phyloP scores from a whole-genome alignment of 30 jellyfish, hydroid and myxozoan species.

The Haliclystus octoradiatus region DNA sequence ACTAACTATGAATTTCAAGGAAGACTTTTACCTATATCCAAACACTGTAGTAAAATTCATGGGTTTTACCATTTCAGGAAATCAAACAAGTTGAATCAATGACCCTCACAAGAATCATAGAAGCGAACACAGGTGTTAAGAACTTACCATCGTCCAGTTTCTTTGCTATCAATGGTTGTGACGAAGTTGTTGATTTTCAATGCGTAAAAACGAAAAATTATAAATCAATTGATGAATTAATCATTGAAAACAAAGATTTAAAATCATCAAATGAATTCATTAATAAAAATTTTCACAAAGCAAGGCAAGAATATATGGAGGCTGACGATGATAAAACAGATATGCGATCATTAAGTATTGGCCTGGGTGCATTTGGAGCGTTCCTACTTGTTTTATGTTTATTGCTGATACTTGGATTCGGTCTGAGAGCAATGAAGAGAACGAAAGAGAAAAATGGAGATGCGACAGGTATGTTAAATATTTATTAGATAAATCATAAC shows the following conservation, averaged over 20 bases:
- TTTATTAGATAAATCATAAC: no score
- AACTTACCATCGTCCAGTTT: constrained; percentile 5
- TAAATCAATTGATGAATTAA: no score
- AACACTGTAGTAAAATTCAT: no score
- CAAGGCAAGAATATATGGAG: neutral
- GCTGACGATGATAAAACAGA: neutral
- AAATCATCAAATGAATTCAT: neutral
- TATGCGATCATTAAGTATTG: neutral
- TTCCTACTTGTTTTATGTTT: neutral
- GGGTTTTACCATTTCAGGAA: no score
- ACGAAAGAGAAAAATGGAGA: neutral
- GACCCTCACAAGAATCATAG: constrained; percentile 11
- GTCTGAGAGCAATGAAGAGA: neutral
- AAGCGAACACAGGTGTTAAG: constrained; percentile 12
- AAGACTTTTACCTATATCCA: no score
- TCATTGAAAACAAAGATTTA: neutral
- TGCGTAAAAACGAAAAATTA: constrained; percentile 2
- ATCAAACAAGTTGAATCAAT: constrained; percentile 2
- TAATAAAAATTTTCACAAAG: no score
- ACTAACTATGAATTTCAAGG: no score
- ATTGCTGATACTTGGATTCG: neutral
- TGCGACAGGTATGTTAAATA: no score
- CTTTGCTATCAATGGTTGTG: constrained; percentile 11
- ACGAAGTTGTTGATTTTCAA: neutral
- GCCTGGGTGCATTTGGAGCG: neutral